These are phyloP conservation scores for Albula glossodonta DNA, from an alignment of 2,113 vertebrate genomes.

Conservation along the genomic window DNA sequence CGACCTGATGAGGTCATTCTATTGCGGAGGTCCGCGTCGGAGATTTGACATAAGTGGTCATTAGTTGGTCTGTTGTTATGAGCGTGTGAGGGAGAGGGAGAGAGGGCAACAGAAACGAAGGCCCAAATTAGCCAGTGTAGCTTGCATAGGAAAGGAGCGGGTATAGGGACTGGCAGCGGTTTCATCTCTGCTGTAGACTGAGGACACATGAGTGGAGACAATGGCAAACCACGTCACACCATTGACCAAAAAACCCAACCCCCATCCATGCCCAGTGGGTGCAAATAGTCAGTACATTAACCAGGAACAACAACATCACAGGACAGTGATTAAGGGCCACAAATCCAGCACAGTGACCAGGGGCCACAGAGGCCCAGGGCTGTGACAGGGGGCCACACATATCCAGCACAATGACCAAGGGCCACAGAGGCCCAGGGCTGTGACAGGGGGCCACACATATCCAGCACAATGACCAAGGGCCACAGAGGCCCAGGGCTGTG, in stretches of 20 bases:
- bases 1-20: constrained; percentile 52
- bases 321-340: not conserved
- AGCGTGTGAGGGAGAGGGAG: constrained; percentile 31
- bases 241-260: not conserved
- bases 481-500: not conserved
- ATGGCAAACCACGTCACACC: constrained; percentile 30
- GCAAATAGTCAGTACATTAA: too few relatives aligned
- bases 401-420: too few relatives aligned
- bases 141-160: constrained; percentile 27
- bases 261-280: not conserved
- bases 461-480: not conserved
- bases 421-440: too few relatives aligned
- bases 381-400: not conserved
- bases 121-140: constrained; percentile 43
- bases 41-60: constrained; percentile 62
- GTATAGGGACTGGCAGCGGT: constrained; percentile 43
- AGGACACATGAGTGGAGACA: constrained; percentile 50
- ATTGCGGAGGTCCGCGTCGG: constrained; percentile 39
- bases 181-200: constrained; percentile 54
- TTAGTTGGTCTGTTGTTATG: constrained; percentile 58
- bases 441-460: not conserved
- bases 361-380: not conserved
- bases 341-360: not conserved
- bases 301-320: not conserved
- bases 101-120: constrained; percentile 37